Percentiles rank a stretch among this genome's conserved stretches.
Conservation (phyloP, 2,797 vertebrate genomes). For the Cacajao melanocephalus region DNA sequence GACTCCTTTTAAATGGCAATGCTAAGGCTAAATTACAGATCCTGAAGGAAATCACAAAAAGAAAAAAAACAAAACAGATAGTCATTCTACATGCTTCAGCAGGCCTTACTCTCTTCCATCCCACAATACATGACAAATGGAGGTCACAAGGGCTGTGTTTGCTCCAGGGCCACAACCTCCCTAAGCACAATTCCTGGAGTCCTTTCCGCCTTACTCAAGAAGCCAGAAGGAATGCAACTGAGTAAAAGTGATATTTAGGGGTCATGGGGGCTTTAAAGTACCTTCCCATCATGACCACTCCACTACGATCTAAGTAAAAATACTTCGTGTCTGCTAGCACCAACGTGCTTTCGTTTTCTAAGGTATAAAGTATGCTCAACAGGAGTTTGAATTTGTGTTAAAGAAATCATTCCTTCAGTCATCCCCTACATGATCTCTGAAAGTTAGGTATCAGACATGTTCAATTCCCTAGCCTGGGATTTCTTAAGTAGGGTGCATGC, state of each 20-base stretch:
- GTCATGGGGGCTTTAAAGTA: not conserved
- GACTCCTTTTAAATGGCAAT: slow-evolving; percentile 33
- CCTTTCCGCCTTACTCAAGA: not conserved
- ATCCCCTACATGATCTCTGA: not conserved
- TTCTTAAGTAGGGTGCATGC: not conserved
- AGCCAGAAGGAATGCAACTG: not conserved
- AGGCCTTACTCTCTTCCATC: not conserved
- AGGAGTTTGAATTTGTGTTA: not conserved
- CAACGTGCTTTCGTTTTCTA: not conserved
- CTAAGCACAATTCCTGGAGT: not conserved
- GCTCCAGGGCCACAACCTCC: not conserved
- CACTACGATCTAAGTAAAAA: not conserved
- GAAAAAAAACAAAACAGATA: not conserved
- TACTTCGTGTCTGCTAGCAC: not conserved
- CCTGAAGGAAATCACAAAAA: not conserved
- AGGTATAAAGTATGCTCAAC: not conserved
- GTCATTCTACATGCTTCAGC: not conserved
- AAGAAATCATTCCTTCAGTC: not conserved
- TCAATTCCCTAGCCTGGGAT: not conserved
- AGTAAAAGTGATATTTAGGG: not conserved
- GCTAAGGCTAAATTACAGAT: not conserved
- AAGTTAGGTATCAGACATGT: not conserved
- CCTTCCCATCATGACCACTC: not conserved
- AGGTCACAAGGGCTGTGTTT: no score
- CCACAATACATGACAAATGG: not conserved